Percentiles rank a stretch among this genome's conserved stretches.
Conservation (phyloP, 1,140 invertebrate species). For the Eueides isabella region DNA sequence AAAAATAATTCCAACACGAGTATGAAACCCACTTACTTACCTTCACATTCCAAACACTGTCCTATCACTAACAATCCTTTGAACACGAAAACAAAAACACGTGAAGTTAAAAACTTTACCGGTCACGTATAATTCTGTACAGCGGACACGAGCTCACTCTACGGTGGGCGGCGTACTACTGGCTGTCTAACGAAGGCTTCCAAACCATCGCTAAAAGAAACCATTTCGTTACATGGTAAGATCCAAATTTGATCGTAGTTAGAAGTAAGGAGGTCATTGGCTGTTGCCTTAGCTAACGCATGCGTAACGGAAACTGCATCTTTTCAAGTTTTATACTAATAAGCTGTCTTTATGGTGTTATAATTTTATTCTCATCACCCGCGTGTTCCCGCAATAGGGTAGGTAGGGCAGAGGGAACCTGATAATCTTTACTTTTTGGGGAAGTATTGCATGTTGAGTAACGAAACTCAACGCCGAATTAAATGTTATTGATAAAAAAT, state of each 20-base stretch:
- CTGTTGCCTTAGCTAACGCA: constrained; percentile 63
- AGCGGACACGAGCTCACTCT: constrained; percentile 44
- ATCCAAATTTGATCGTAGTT: constrained; percentile 80
- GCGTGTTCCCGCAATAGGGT: too few relatives aligned
- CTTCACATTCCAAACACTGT: constrained; percentile 3
- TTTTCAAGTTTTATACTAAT: constrained; percentile 6
- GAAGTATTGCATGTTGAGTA: too few relatives aligned
- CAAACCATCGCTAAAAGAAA: constrained; percentile 57
- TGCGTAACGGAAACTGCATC: constrained; percentile 71
- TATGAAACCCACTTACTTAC: constrained; percentile 8
- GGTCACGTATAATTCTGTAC: constrained; percentile 17
- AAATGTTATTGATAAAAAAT: too few relatives aligned
- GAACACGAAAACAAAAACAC: constrained; percentile 17
- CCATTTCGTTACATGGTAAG: constrained; percentile 75
- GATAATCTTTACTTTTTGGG: too few relatives aligned
- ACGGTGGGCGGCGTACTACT: constrained; percentile 55
- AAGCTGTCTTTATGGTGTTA: constrained; percentile 43
- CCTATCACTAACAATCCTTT: constrained; percentile 23
- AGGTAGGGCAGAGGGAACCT: too few relatives aligned
- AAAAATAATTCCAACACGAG: not conserved
- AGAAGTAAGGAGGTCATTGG: constrained; percentile 71
- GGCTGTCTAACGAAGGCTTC: constrained; percentile 39
- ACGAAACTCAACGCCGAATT: too few relatives aligned
- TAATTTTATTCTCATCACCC: constrained; percentile 16
- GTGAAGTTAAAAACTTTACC: constrained; percentile 48